These are phyloP conservation scores for Aphodius granarius DNA, from an alignment of 2,888 invertebrate species.

Conservation along the genomic window DNA sequence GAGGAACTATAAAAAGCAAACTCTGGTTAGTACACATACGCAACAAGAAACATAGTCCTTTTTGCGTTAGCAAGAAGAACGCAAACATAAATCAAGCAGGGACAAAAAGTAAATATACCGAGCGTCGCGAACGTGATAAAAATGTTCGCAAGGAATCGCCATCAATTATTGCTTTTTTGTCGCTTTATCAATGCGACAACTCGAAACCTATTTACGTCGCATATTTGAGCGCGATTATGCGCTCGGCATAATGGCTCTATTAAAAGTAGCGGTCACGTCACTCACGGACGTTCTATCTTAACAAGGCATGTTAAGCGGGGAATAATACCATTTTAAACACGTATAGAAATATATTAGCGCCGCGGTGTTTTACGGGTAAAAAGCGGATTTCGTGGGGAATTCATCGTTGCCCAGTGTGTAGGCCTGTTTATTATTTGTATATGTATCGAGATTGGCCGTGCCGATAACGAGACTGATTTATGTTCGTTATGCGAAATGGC, in stretches of 20 bases:
- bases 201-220: background rate
- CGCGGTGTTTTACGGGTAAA: slow-evolving; percentile 35
- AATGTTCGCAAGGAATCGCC: background rate
- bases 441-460: slow-evolving; percentile 44
- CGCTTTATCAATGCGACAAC: background rate
- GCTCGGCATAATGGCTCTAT: slow-evolving; percentile 43
- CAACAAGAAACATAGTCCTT: background rate
- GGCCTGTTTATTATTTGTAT: slow-evolving; percentile 52
- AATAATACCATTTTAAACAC: slow-evolving; percentile 52
- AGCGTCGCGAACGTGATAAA: background rate
- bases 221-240: slow-evolving; percentile 28
- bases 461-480: slow-evolving; percentile 38
- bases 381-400: slow-evolving; percentile 35
- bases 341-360: slow-evolving; percentile 47
- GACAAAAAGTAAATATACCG: background rate
- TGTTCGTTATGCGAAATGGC: slow-evolving; percentile 32
- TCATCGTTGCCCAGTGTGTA: slow-evolving; percentile 45
- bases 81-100: background rate
- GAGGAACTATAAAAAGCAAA: too few species aligned
- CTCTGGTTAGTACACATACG: too few species aligned
- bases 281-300: slow-evolving; percentile 43
- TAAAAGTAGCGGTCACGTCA: slow-evolving; percentile 46
- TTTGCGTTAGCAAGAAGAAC: background rate
- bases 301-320: slow-evolving; percentile 50
- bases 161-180: background rate